Conservation (phyloP, 2,113 vertebrate species). For the Alethe castanea region DNA sequence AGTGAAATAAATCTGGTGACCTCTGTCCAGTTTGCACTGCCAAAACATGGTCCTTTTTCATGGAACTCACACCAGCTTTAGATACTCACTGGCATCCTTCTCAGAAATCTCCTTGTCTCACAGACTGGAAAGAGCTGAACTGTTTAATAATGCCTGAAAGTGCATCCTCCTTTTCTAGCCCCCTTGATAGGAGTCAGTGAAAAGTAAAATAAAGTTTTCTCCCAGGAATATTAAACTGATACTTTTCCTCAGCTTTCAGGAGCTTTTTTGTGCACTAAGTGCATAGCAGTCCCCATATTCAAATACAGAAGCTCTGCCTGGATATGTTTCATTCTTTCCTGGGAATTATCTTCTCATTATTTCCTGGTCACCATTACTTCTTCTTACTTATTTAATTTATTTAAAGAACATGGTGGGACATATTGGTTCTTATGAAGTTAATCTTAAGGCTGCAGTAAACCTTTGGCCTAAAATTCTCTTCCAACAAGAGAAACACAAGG, state of each 20-base stretch:
- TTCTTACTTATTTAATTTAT: background rate
- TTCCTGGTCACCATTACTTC: background rate
- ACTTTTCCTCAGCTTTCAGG: background rate
- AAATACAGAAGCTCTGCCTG: background rate
- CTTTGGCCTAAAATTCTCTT: conserved; percentile 17
- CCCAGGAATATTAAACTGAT: background rate
- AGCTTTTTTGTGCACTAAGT: background rate
- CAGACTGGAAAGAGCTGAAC: background rate
- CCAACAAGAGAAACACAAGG: background rate
- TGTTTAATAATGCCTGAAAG: background rate
- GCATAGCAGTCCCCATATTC: background rate
- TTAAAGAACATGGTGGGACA: background rate
- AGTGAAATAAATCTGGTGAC: background rate
- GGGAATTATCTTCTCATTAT: background rate
- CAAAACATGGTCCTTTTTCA: background rate
- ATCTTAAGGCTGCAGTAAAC: background rate
- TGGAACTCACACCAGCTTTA: background rate
- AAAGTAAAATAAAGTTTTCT: background rate
- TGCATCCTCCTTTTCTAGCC: background rate
- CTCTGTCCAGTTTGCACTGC: background rate
- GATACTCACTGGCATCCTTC: background rate
- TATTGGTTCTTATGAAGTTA: background rate
- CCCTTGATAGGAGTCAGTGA: background rate
- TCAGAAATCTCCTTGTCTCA: background rate
- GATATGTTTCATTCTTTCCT: background rate